phyloP scores from a whole-genome alignment of 2,888 invertebrate genomes.

The Amiota mariae region DNA sequence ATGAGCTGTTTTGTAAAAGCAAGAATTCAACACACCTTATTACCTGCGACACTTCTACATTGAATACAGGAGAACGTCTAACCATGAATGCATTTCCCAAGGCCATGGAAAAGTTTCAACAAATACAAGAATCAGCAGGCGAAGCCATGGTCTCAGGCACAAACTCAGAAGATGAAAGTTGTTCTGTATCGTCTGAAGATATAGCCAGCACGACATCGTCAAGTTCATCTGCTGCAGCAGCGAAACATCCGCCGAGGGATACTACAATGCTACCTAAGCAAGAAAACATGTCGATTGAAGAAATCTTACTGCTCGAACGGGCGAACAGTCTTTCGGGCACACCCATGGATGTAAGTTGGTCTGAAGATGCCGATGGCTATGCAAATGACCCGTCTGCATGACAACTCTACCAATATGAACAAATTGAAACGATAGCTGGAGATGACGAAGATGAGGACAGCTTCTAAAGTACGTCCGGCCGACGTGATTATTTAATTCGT shows the following conservation, averaged over 20 bases:
- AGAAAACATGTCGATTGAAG: slow-evolving; percentile 70
- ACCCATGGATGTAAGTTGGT: slow-evolving; percentile 74
- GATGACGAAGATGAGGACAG: slow-evolving; percentile 71
- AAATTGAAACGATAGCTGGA: slow-evolving; percentile 36
- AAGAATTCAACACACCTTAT: slow-evolving; percentile 60
- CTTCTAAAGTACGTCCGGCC: slow-evolving; percentile 62
- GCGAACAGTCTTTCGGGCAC: slow-evolving; percentile 73
- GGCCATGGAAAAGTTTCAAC: slow-evolving; percentile 70
- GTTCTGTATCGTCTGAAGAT: slow-evolving; percentile 74
- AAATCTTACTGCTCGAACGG: slow-evolving; percentile 68
- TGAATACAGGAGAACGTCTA: slow-evolving; percentile 62
- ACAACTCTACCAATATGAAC: slow-evolving; percentile 50
- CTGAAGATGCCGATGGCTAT: slow-evolving; percentile 68
- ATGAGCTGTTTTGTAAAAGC: slow-evolving; percentile 25
- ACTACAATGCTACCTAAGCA: slow-evolving; percentile 44
- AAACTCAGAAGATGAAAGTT: slow-evolving; percentile 77
- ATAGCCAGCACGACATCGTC: slow-evolving; percentile 74
- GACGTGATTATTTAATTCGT: too few species aligned
- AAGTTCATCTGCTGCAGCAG: slow-evolving; percentile 54
- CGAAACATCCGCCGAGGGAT: slow-evolving; percentile 24
- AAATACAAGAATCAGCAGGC: slow-evolving; percentile 79
- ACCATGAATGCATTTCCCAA: slow-evolving; percentile 62
- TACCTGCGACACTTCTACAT: slow-evolving; percentile 68
- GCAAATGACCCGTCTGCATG: slow-evolving; percentile 65
- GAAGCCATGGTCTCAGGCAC: slow-evolving; percentile 81